Base-by-base conservation (phyloP, 2,888 invertebrate species). In the Stenchaetothrips biformis region DNA sequence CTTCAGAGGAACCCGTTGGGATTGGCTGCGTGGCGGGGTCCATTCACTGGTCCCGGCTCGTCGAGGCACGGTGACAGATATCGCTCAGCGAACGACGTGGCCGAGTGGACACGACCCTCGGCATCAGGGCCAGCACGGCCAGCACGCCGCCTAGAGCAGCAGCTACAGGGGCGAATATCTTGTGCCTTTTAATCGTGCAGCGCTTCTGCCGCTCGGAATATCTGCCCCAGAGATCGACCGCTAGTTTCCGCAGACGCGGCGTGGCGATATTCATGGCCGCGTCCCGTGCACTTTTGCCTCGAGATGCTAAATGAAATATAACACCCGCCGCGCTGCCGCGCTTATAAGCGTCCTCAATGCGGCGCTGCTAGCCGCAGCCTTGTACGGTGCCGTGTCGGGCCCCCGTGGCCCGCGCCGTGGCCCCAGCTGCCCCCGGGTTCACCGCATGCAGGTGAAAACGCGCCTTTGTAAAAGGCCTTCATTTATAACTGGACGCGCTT, bases 221-320 rank as follows among this genome's bases (percentile, higher is more conserved):
- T 18, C 53, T 53, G 2, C 53, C 18, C 53, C 2, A 49, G 53
- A 16, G 53, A 16, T 53, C n/a, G n/a, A 53, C 53, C 13, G 18
- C 53, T 53, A 11, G 53, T 8, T 6, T 53, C 11, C 8, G 1
- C 4, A 2, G n/a, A 21, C 62, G 9, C 7, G n/a, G 62, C n/a
- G 62, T 13, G n/a, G 62, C 18, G n/a, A 8, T 8, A n/a, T n/a
- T 18, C 62, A 62, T n/a, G 62, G 62, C n/a, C 62, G n/a, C 18
- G 7, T 7, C 21, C 21, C 9, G 9, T 67, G 21, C 21, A 21
- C 18, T 67, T n/a, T 21, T 18, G n/a, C 18, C 21, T 8, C 13
- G 67, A 6, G 67, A 67, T 67, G 53, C 53, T 21, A 67, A 21
- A 67, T 67, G 67, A 67, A 67, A 67, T 67, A 67, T 21, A 67